Base-by-base conservation (phyloP, 2,113 vertebrate species). In the Lonchura striata region DNA sequence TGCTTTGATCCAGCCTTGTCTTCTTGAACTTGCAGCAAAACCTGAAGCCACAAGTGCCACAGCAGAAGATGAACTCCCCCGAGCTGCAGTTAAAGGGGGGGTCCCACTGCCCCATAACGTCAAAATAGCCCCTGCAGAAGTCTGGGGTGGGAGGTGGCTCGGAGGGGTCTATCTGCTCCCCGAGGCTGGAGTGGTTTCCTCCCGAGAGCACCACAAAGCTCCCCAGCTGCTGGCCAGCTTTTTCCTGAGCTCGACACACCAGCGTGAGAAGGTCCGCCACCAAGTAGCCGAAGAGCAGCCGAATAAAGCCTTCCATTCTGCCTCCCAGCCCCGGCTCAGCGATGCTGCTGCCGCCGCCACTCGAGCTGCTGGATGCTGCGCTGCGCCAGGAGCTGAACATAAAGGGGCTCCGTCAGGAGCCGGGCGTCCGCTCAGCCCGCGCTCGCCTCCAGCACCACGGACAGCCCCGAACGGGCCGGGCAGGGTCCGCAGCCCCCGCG, bases 51-150 rank as follows among this genome's bases (percentile, higher is more conserved):
- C 99, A 99, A 98, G 99, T 99, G 98, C 99, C 99, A 95, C 99
- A 99, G 98, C 99, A 99, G 97, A 98, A 99, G 94, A 99, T 98
- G 97, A 99, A 99, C 95, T 98, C 98, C 88, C 99, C 98, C n/a
- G 99, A 99, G 93, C 99, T 99, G 98, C 99, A 99, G 95, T 98
- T 98, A 96, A 99, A 99, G 96, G 99, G 98, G 74, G 99, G 99
- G 97, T 99, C 99, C 98, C 99, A 99, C 98, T 99, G 99, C 96
- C 99, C 99, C 99, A 99, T 99, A 97, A 99, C 99, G 93, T 99
- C 99, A 97, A 98, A 99, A 98, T 99, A 99, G 66, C 99, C 99
- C 95, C 99, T 98, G 84, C 99, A 99, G 89, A 96, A 98, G 97
- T 99, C 99, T 90, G 99, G 99, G 65, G 96, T 97, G 92, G 99